These are phyloP conservation scores for Scytalopus superciliaris DNA, from an alignment of 2,113 vertebrate species.

Conservation along the genomic window DNA sequence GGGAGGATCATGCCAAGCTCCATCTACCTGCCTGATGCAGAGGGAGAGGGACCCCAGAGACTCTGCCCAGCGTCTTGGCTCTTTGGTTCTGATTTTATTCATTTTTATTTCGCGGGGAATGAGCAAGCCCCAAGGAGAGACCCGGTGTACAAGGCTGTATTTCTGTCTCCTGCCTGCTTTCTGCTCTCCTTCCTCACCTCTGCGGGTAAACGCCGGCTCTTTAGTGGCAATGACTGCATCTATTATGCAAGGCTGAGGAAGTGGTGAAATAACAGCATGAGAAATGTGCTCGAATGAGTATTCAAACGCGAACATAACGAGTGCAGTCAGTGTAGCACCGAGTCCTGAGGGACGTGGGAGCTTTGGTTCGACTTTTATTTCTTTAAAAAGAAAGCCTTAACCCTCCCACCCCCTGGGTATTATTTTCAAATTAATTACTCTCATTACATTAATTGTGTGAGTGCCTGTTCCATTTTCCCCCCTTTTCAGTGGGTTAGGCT, in stretches of 20 bases:
- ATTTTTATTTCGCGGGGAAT: not conserved
- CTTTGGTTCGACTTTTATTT: slow-evolving; percentile 55
- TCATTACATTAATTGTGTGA: slow-evolving; percentile 61
- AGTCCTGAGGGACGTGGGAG: slow-evolving; percentile 64
- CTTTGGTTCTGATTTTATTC: not conserved
- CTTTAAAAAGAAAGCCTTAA: slow-evolving; percentile 35
- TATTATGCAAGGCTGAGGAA: slow-evolving; percentile 65
- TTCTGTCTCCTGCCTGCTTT: slow-evolving; percentile 1
- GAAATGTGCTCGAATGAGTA: slow-evolving; percentile 68
- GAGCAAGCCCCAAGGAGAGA: slow-evolving; percentile 2
- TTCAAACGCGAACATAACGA: slow-evolving; percentile 69
- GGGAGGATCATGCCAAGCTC: not conserved
- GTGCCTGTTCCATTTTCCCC: slow-evolving; percentile 40
- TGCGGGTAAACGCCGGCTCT: slow-evolving; percentile 55
- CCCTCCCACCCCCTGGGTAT: slow-evolving; percentile 57
- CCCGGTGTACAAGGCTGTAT: slow-evolving; percentile 10
- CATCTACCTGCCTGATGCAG: not conserved
- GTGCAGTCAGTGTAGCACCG: slow-evolving; percentile 60
- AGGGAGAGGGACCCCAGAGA: not conserved
- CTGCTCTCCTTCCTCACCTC: slow-evolving; percentile 37
- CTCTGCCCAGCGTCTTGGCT: not conserved
- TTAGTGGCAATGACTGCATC: slow-evolving; percentile 58
- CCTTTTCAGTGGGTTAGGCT: slow-evolving; percentile 28
- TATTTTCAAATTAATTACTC: slow-evolving; percentile 69
- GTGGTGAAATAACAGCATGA: slow-evolving; percentile 64